phyloP scores from a whole-genome alignment of 2,797 vertebrate genomes.

The Bovichtus diacanthus region DNA sequence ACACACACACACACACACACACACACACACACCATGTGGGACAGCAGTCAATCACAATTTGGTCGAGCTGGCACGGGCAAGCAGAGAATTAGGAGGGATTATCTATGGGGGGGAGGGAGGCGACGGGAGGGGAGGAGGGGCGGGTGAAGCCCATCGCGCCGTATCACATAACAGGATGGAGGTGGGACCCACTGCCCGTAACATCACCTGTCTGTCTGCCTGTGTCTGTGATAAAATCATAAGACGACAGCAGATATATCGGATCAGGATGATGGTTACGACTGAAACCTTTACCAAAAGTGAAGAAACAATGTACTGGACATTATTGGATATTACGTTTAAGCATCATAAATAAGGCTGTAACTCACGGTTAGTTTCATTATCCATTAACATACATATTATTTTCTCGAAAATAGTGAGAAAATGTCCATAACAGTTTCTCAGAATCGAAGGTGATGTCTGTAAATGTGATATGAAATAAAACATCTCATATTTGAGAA shows the following conservation, averaged over 20 bases:
- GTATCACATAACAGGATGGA: conserved; percentile 65
- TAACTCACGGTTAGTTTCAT: no score
- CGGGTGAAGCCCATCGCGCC: conserved; percentile 41
- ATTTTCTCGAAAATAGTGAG: no score
- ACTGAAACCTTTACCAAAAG: neutral
- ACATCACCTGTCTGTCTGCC: conserved; percentile 41
- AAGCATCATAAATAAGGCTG: neutral
- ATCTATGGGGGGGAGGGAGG: conserved; percentile 45
- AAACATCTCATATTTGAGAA: no score
- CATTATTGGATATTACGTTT: neutral
- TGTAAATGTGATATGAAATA: no score
- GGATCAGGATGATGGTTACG: no score
- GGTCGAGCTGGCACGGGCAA: conserved; percentile 73
- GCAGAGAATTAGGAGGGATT: conserved; percentile 84
- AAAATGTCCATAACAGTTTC: no score
- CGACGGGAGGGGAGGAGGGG: conserved; percentile 11
- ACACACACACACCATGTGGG: conserved; percentile 55
- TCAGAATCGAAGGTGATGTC: no score
- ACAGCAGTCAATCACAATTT: conserved; percentile 85
- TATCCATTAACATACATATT: no score
- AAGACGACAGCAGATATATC: neutral
- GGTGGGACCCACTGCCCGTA: conserved; percentile 6
- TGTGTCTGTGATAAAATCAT: conserved; percentile 1
- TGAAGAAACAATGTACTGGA: neutral
- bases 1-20: conserved; percentile 22